Evolutionary conservation across 1,140 invertebrate genomes (phyloP).

Genomic region (Eufriesea mexicana): DNA sequence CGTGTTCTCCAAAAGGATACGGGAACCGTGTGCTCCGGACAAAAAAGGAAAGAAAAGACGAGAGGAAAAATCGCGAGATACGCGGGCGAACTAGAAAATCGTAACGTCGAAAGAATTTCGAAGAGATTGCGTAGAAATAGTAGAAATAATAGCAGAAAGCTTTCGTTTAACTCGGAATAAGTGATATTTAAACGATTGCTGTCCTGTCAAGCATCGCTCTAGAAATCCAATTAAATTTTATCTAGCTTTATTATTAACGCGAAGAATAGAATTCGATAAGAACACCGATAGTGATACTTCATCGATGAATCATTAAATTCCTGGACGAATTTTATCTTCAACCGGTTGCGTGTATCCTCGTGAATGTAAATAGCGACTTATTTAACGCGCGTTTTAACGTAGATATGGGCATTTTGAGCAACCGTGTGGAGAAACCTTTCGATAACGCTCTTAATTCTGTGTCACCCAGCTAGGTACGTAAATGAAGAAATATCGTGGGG

Average conservation of each 20-base stretch:
- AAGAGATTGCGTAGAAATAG: background rate
- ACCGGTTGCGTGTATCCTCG: background rate
- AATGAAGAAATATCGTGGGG: background rate
- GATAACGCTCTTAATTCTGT: background rate
- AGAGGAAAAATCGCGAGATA: constrained; percentile 4
- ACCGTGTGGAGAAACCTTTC: constrained; percentile 26
- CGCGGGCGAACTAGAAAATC: background rate
- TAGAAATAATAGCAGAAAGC: background rate
- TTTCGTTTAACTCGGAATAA: background rate
- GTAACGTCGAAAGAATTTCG: constrained; percentile 20
- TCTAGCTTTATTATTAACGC: background rate
- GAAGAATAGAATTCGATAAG: background rate
- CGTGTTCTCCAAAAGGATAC: background rate
- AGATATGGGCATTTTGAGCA: background rate
- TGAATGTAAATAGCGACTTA: background rate
- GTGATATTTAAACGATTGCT: no score
- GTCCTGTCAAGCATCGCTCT: no score
- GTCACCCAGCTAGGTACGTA: background rate
- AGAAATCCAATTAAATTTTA: no score
- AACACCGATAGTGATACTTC: background rate
- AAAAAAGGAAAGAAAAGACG: background rate
- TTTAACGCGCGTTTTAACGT: constrained; percentile 4
- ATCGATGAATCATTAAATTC: constrained; percentile 4
- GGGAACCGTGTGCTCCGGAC: background rate
- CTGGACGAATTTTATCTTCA: background rate